Evolutionary conservation across 2,113 vertebrate species (phyloP), one percentile per base, ranked within the genome.

Genomic region (Dolichallabes microphthalmus): DNA sequence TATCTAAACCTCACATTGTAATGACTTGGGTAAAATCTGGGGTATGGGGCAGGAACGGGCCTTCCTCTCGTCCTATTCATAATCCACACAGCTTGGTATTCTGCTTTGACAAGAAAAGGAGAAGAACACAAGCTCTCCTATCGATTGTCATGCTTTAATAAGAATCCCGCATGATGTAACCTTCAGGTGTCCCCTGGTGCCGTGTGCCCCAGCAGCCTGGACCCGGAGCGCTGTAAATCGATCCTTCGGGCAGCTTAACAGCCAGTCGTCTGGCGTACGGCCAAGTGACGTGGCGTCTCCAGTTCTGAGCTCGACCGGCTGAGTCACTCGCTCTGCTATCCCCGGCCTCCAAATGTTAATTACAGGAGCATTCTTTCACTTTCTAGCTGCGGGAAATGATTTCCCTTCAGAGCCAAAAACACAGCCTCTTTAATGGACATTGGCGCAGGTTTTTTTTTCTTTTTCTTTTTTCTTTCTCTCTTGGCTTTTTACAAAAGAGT

Each of bases 181-280:
- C 45, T 90, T 89, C 87, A 90, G 91, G 89, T 90, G 86, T 73
- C 91, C 82, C 79, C 52, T 7, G 19, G 9, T 53, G 69, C 60
- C 35, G 10, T 17, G 52, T 71, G 53, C 60, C 39, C 39, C 58
- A n/a, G 27, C 52, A 58, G 76, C 12, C 52, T 15, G 63, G 39
- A 45, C 19, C 52, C 60, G 30, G 3, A 32, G 53, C 76, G 58
- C 64, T 80, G 88, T 89, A 89, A 90, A 80, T 52, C 55, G 57
- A 90, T 79, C 87, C 86, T 52, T 32, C 5, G n/a, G 66, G 57
- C 32, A n/a, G 68, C 76, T 64, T 74, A 82, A 20, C 11, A 45
- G 55, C 57, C 35, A 30, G 81, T 63, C n/a, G 73, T 84, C 82
- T 87, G 84, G 82, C 45, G 30, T 55, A 55, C 52, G 52, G 82